Evolutionary conservation across 2,888 invertebrate genomes (phyloP).

Genomic region (Conistra vaccinii): DNA sequence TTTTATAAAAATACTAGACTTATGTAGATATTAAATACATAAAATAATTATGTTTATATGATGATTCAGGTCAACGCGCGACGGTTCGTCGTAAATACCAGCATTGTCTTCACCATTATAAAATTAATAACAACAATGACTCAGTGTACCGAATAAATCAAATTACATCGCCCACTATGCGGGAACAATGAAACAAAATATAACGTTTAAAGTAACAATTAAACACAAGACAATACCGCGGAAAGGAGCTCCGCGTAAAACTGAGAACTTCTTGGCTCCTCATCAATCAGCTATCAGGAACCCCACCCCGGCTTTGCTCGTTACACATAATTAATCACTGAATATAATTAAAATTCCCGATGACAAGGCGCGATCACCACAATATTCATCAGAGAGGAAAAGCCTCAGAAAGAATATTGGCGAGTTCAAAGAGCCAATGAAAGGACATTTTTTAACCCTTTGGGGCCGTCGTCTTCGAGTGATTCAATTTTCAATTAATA

Average conservation of each 20-base stretch:
- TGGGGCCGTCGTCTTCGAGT: conserved; percentile 59
- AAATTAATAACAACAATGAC: conserved; percentile 88
- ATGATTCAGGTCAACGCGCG: conserved; percentile 76
- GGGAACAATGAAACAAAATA: conserved; percentile 86
- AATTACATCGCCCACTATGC: conserved; percentile 83
- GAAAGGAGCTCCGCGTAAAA: conserved; percentile 77
- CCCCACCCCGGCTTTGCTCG: conserved; percentile 80
- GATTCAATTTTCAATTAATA: conserved; percentile 67
- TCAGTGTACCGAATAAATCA: conserved; percentile 84
- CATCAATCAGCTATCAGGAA: conserved; percentile 87
- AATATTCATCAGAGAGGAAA: conserved; percentile 73
- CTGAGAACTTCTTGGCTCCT: conserved; percentile 80
- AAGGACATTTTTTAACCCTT: conserved; percentile 75
- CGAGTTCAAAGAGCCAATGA: conserved; percentile 67
- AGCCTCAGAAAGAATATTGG: conserved; percentile 74
- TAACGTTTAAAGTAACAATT: conserved; percentile 88
- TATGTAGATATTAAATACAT: conserved; percentile 45
- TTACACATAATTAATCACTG: conserved; percentile 89
- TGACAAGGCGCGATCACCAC: conserved; percentile 87
- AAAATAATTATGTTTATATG: conserved; percentile 68
- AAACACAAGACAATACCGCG: conserved; percentile 84
- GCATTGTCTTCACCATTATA: conserved; percentile 81
- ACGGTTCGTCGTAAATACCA: conserved; percentile 70
- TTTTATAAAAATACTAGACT: conserved; percentile 38
- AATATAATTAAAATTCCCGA: conserved; percentile 89